A percentile compares a stretch with the other conserved stretches of the same genome.
Conservation (phyloP, 2,113 vertebrate species). For the Brienomyrus longianalis region DNA sequence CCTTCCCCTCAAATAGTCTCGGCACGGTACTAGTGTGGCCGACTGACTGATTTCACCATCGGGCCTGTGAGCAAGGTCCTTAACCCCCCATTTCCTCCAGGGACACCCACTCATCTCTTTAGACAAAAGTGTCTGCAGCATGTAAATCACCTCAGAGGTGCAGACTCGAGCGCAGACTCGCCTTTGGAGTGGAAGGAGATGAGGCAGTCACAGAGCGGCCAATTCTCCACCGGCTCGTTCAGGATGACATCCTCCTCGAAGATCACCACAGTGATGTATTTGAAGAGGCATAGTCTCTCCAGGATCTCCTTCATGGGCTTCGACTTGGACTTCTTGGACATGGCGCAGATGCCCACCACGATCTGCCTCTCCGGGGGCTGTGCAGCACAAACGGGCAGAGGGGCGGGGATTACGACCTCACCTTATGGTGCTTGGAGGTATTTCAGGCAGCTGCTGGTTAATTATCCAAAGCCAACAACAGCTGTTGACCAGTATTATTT, state of each 20-base stretch:
- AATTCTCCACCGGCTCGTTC: slow-evolving; percentile 78
- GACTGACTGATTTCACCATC: too few species aligned
- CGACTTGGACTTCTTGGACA: slow-evolving; percentile 86
- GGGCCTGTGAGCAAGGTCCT: background rate
- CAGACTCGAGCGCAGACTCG: slow-evolving; percentile 29
- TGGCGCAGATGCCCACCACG: slow-evolving; percentile 82
- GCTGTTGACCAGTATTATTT: background rate
- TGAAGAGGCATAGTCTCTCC: slow-evolving; percentile 80
- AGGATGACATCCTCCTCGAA: slow-evolving; percentile 82
- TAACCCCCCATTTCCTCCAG: background rate
- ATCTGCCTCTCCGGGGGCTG: slow-evolving; percentile 84
- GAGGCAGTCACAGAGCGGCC: slow-evolving; percentile 83
- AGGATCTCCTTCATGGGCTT: slow-evolving; percentile 90
- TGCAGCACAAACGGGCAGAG: background rate
- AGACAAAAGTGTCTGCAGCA: background rate
- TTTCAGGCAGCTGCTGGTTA: slow-evolving; percentile 2
- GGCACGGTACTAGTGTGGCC: background rate
- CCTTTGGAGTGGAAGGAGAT: slow-evolving; percentile 92
- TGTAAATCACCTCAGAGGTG: background rate
- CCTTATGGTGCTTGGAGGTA: background rate
- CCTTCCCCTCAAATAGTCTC: background rate
- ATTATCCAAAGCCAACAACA: background rate
- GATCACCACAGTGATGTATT: slow-evolving; percentile 80
- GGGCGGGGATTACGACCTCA: background rate
- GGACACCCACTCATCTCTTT: background rate